Base-by-base conservation (phyloP, 2,113 vertebrate species). In the Oostethus manadensis region DNA sequence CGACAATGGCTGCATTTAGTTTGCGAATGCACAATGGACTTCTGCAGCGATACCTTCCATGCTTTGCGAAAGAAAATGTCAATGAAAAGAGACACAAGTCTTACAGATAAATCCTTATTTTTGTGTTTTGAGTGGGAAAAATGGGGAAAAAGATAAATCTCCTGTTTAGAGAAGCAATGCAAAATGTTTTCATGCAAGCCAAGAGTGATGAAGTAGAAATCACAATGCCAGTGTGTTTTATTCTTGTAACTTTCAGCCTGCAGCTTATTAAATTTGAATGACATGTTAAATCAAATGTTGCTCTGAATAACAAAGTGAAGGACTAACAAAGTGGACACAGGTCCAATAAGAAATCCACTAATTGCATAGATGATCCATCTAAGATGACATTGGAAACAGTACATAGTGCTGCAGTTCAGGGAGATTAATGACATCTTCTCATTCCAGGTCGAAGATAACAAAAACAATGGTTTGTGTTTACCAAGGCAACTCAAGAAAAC, bases 231-330 rank as follows among this genome's bases (percentile, higher is more conserved):
- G 35, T 8, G 14, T 69, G 56, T n/a, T 81, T 73, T 79, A 64
- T 66, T 75, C 70, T 61, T 69, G 62, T 70, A 70, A 64, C 66
- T 77, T 71, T 68, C 44, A 59, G 17, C 62, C 66, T 84, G 77
- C 79, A 73, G 69, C 80, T 57, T 58, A 75, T 79, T 80, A 70
- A 78, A 80, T 66, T 21, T 43, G 65, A 76, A 74, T 3, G 22
- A 23, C 0, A 42, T 6, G 16, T 56, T 79, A 54, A 77, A 81
- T 82, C 64, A 78, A 74, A 81, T 60, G 42, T 59, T 66, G 48
- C 60, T 66, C 42, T 58, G 68, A 73, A 67, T 67, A 69, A 77
- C 62, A 76, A 68, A 80, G 59, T 55, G 16, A 0, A 1, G 62
- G 17, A 26, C 44, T 60, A 61, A 74, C 62, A 56, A 68, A 66